Evolutionary conservation across 2,797 vertebrate genomes (phyloP), one percentile per base, ranked within the genome.

Genomic region (Catamblyrhynchus diadema): DNA sequence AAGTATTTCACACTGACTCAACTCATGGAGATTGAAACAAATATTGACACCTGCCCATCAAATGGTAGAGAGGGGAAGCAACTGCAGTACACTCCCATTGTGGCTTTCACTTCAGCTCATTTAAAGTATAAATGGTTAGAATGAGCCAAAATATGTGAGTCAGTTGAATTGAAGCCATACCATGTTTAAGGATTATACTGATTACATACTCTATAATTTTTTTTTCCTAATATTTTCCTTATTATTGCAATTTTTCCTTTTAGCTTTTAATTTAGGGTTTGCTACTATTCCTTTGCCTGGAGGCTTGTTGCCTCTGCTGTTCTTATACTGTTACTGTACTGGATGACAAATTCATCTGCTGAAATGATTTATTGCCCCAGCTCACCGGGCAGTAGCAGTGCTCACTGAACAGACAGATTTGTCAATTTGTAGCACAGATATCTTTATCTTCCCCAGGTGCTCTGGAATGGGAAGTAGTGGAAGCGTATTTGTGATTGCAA

Each of bases 351-450:
- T 96, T 91, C 93, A 75, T 97, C 95, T 92, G 89, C 95, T 95
- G 53, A 95, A 92, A 95, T 97, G 96, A 97, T 97, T 96, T 97
- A 98, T 95, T 96, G 90, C 87, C 78, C 94, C 74, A 70, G 69
- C 85, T 88, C 88, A 69, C 82, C 0, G 51, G 95, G 93, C 88
- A 95, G 81, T 61, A 90, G 94, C 87, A 69, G 51, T 83, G 93
- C 94, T 97, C 67, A 66, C 41, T 80, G 92, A 92, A 94, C 88
- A 86, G 91, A 89, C 28, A 88, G 91, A 86, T 88, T 81, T 97
- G 86, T 94, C 95, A 86, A 19, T 95, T 91, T 90, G 47, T 91
- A 96, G 94, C 90, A 83, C 21, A 71, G 77, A 90, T 77, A 89
- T 94, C 79, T 97, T 95, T 90, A 91, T 93, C 78, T 75, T 59